phyloP scores from a whole-genome alignment of 2,797 vertebrate species.

The Tadarida brasiliensis region DNA sequence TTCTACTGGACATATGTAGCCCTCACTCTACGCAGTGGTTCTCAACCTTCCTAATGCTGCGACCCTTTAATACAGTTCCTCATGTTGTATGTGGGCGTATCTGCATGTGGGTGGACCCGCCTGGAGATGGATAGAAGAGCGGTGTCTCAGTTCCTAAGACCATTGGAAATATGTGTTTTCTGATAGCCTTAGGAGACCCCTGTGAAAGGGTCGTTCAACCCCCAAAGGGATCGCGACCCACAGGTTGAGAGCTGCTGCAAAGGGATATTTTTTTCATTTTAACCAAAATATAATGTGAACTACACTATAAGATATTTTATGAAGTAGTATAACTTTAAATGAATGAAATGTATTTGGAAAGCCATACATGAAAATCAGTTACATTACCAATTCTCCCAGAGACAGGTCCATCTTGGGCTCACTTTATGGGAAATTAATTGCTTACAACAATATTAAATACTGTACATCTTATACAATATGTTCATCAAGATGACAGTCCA shows the following conservation, averaged over 20 bases:
- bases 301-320: slow-evolving; percentile 27
- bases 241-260: too few relatives aligned
- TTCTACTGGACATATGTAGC: background rate
- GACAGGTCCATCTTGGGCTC: background rate
- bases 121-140: too few relatives aligned
- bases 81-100: too few relatives aligned
- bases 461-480: background rate
- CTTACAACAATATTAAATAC: background rate
- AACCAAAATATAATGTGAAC: background rate
- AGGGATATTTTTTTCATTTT: background rate
- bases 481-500: background rate
- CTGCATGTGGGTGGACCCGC: too few relatives aligned
- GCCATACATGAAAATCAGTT: background rate
- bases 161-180: too few relatives aligned
- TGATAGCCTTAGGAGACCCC: too few relatives aligned
- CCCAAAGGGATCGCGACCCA: too few relatives aligned
- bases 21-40: too few relatives aligned
- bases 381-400: background rate
- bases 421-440: background rate
- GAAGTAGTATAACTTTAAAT: background rate
- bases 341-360: background rate
- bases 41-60: too few relatives aligned
- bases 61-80: too few relatives aligned
- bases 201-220: too few relatives aligned
- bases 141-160: too few relatives aligned